These are phyloP conservation scores for Rhadina sibilatrix DNA, from an alignment of 2,113 vertebrate genomes.

Conservation along the genomic window DNA sequence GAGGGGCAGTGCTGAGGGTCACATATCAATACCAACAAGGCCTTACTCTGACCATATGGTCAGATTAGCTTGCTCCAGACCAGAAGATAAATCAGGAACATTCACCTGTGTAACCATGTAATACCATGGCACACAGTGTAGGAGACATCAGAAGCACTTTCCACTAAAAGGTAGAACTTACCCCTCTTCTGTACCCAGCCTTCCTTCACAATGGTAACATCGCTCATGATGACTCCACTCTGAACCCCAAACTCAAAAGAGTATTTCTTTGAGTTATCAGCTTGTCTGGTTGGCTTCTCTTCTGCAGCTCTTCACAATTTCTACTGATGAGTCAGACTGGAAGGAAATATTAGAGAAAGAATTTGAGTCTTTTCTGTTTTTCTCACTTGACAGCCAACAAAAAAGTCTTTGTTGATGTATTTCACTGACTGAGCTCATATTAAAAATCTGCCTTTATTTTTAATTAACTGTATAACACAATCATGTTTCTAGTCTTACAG, in stretches of 20 bases:
- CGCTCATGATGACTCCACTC: slow-evolving; percentile 96
- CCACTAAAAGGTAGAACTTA: slow-evolving; percentile 74
- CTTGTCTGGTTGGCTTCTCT: slow-evolving; percentile 78
- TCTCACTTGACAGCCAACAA: slow-evolving; percentile 81
- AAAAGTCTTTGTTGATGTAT: slow-evolving; percentile 77
- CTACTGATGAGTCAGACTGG: slow-evolving; percentile 92
- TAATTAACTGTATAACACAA: slow-evolving; percentile 59
- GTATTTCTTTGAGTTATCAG: slow-evolving; percentile 78
- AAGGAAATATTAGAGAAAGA: slow-evolving; percentile 87
- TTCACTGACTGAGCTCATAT: slow-evolving; percentile 64
- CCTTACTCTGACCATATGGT: not conserved
- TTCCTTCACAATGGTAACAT: slow-evolving; percentile 99
- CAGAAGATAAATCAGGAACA: not conserved
- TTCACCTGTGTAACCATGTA: not conserved
- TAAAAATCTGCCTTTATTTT: slow-evolving; percentile 64
- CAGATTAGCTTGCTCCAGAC: not conserved
- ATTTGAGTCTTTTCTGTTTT: slow-evolving; percentile 79
- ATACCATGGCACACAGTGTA: not conserved
- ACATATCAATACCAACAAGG: not conserved
- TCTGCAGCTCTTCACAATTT: slow-evolving; percentile 86
- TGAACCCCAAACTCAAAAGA: slow-evolving; percentile 84
- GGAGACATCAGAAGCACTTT: not conserved
- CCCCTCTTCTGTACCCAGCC: slow-evolving; percentile 99
- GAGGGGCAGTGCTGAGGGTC: not conserved
- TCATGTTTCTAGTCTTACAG: slow-evolving; percentile 38